Base-by-base conservation (phyloP, 2,797 vertebrate species). In the Rhynchonycteris naso region DNA sequence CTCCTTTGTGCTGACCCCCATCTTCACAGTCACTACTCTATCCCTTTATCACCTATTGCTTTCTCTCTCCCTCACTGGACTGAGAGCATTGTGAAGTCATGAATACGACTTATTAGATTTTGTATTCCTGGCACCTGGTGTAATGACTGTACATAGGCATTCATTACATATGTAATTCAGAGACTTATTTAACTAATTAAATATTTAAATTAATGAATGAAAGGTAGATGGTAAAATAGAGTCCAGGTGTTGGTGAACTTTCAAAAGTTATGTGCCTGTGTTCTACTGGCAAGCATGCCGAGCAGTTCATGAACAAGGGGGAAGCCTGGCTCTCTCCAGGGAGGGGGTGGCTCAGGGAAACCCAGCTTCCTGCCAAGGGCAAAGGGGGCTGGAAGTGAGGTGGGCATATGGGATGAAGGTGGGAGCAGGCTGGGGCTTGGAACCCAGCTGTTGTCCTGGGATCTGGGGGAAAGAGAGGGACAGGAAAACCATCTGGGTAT, bases 161-260 rank as follows among this genome's bases (percentile, higher is more conserved):
- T 71, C 30, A 58, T 38, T 80, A 84, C 80, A 47, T 69, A 58
- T 61, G 84, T 95, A 86, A 85, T 66, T 75, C 65, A 87, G 75
- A 71, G 28, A 54, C 68, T 63, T 63, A 85, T 43, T 95, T 88
- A 68, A 28, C 47, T 61, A 68, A 35, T 35, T 81, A 65, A 79
- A 68, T 89, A 72, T 75, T 78, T 88, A 80, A 33, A n/a, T 43
- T 80, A 86, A 24, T 30, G 61, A 61, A 35, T 87, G 75, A 84
- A 35, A 66, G 19, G 30, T 58, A 66, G 54, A 65, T 61, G 24
- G 63, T 15, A 59, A 72, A 78, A n/a, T 81, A 14, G 5, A 84
- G 80, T 28, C 43, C 24, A 14, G 43, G 22, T 47, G 47, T 30
- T 24, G 56, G 33, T 50, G 58, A 69, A 56, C 50, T 85, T 91